Evolutionary conservation across 1,140 invertebrate species (phyloP), one percentile per base, ranked within the genome.

Genomic region (Drosophila neocordata): DNA sequence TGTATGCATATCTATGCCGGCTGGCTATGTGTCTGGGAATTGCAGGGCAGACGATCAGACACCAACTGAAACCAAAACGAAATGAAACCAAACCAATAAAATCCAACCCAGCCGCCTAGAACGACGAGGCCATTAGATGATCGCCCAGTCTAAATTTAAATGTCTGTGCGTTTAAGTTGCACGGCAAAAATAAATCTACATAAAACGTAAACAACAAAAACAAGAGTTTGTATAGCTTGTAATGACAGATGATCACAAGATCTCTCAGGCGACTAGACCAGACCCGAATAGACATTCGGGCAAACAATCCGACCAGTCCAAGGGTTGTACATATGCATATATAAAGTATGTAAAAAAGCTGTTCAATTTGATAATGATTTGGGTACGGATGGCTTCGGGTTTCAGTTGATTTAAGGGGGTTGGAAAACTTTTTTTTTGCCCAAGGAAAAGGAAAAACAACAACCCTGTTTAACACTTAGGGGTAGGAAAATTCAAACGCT

Each of bases 151-250:
- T 88, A 88, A 83, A 88, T 88, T 88, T 88, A 88, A 79, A 88
- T 79, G 76, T 79, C 76, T 89, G 83, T 88, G 79, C 83, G 83
- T 88, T 88, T 88, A 73, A 79, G 72, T 89, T 89, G 81, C 78
- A 85, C 78, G 68, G 77, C 73, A 87, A 87, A 85, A 87, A 85
- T 85, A 85, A 87, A 85, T 87, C 70, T 78, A 87, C 70, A 85
- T 78, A 78, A 77, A 77, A 77, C 55, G 66, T 77, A 77, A 77
- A 77, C 74, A 72, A 77, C 75, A 71, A 15, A 27, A 34, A 31
- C 61, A 70, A 65, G 79, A 68, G 15, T 48, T 48, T 48, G 41
- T 13, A 51, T 35, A 71, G 65, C 63, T 56, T 64, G 66, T 72
- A 66, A 75, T 60, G 71, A 72, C 59, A 62, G 24, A 61, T 44